Evolutionary conservation across 2,797 vertebrate genomes (phyloP), one percentile per base, ranked within the genome.

Genomic region (Manis pentadactyla): DNA sequence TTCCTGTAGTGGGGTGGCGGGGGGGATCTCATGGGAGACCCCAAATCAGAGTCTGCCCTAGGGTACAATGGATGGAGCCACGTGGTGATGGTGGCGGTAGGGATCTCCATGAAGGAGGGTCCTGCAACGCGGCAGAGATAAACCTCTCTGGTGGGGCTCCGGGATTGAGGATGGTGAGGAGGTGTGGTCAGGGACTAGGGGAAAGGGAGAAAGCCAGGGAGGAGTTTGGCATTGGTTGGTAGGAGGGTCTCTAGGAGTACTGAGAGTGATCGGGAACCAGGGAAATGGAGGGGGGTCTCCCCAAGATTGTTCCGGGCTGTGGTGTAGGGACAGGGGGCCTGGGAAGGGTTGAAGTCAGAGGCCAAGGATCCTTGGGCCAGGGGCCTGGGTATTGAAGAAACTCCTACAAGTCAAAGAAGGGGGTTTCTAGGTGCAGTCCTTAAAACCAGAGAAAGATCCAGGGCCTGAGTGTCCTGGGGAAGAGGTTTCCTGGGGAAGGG

Each of bases 61-160:
- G 1, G 8, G 31, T 4, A 27, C 17, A 55, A 53, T 1, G 39
- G 37, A n/a, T 0, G 0, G 34, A 1, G 34, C 57, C 0, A 0
- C 7, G 18, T 18, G 34, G 21, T 0, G 42, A 51, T 2, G 64
- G 14, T 1, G 31, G 66, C 7, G 53, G 57, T 15, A 19, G n/a
- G 17, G 23, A 39, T 49, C 53, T 73, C 34, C 46, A 14, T 27
- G 39, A 31, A n/a, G 66, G 29, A 42, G 69, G 34, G 29, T 34
- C 27, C 42, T 17, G 31, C 2, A 14, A 46, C 64, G 57, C 1
- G 9, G 42, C 25, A n/a, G 46, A 53, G 37, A 27, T 11, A 29
- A 34, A 55, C 4, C 27, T 64, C 39, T 37, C 75, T 39, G 68
- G 29, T 51, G 10, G n/a, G 37, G 17, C 39, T 34, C 15, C 14